phyloP scores from a whole-genome alignment of 2,888 invertebrate genomes.

The Chaitophorus viminalis region DNA sequence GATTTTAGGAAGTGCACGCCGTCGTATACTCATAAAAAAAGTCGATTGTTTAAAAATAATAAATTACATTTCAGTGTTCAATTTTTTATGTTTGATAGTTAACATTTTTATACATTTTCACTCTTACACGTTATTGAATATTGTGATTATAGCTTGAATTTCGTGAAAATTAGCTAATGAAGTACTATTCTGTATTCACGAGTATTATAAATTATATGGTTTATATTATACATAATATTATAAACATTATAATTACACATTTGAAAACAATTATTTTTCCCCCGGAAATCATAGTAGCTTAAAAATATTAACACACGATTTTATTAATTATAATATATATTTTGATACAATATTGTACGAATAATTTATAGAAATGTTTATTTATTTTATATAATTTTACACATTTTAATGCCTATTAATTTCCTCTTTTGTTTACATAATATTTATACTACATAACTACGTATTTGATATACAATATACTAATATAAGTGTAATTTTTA shows the following conservation, averaged over 20 bases:
- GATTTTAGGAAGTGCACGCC: too few species aligned
- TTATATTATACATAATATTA: neutral
- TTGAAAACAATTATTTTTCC: slow-evolving; percentile 1
- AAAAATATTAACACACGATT: neutral
- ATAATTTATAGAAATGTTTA: neutral
- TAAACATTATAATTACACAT: neutral
- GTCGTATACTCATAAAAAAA: too few species aligned
- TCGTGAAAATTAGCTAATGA: neutral
- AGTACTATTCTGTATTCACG: neutral
- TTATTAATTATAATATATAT: neutral
- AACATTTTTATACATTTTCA: neutral
- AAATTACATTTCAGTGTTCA: neutral
- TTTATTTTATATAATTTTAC: neutral
- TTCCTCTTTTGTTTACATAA: slow-evolving; percentile 45
- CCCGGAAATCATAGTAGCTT: neutral
- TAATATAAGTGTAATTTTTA: neutral
- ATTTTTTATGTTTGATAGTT: neutral
- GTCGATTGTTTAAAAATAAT: too few species aligned
- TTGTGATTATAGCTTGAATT: neutral
- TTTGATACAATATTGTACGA: neutral
- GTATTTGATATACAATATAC: too few species aligned
- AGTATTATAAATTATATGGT: neutral
- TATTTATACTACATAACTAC: slow-evolving; percentile 43
- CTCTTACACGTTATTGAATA: neutral
- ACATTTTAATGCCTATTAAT: slow-evolving; percentile 18